phyloP scores from a whole-genome alignment of 2,113 vertebrate genomes.

The Paralichthys olivaceus region DNA sequence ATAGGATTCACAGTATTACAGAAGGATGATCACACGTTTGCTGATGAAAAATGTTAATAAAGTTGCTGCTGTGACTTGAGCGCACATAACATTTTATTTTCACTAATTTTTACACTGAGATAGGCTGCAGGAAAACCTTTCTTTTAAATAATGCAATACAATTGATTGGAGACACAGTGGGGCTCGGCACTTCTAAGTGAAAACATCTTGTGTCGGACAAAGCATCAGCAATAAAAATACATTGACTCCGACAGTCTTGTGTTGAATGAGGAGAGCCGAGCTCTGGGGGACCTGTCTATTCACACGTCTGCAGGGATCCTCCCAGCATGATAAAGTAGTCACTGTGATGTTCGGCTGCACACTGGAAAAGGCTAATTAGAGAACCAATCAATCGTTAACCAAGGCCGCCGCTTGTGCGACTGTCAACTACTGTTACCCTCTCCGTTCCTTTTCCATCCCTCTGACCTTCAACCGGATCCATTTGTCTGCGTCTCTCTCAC shows the following conservation, averaged over 20 bases:
- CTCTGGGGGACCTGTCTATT: slow-evolving; percentile 59
- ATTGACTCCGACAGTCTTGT: slow-evolving; percentile 12
- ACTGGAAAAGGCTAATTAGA: slow-evolving; percentile 76
- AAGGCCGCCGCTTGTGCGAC: slow-evolving; percentile 61
- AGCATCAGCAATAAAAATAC: slow-evolving; percentile 18
- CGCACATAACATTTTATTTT: slow-evolving; percentile 1
- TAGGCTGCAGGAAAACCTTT: slow-evolving; percentile 1
- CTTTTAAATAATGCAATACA: neutral
- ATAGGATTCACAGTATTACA: slow-evolving; percentile 18
- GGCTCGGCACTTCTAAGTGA: neutral
- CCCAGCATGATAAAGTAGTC: slow-evolving; percentile 72
- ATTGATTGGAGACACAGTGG: slow-evolving; percentile 1
- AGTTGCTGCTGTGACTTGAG: slow-evolving; percentile 7
- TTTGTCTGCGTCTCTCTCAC: slow-evolving; percentile 42
- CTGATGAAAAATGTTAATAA: slow-evolving; percentile 19
- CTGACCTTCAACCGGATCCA: slow-evolving; percentile 55
- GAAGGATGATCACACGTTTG: slow-evolving; percentile 14
- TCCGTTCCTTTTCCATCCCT: slow-evolving; percentile 49
- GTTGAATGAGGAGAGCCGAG: slow-evolving; percentile 43
- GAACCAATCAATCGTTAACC: slow-evolving; percentile 74
- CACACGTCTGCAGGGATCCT: slow-evolving; percentile 62
- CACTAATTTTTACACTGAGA: neutral
- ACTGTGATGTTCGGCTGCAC: slow-evolving; percentile 64
- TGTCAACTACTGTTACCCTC: slow-evolving; percentile 65
- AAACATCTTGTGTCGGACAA: slow-evolving; percentile 16